phyloP scores from a whole-genome alignment of 2,888 invertebrate genomes.

The Spodoptera littoralis region DNA sequence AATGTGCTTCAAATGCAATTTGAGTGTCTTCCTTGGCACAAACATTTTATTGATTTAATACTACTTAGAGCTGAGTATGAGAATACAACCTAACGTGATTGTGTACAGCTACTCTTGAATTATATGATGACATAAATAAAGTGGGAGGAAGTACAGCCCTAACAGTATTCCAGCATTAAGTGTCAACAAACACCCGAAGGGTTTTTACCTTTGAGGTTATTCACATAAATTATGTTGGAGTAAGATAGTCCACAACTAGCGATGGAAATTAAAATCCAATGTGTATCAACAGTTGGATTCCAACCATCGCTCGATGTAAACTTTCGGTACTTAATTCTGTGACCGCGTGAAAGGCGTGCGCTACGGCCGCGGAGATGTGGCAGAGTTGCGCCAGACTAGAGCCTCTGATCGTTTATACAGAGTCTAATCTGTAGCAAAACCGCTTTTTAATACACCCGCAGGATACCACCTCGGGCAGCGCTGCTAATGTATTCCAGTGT shows the following conservation, averaged over 20 bases:
- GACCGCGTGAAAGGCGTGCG: slow-evolving; percentile 68
- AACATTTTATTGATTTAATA: slow-evolving; percentile 41
- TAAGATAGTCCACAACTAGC: slow-evolving; percentile 84
- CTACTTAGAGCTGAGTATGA: slow-evolving; percentile 21
- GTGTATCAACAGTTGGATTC: slow-evolving; percentile 83
- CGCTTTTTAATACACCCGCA: slow-evolving; percentile 60
- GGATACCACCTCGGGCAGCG: slow-evolving; percentile 59
- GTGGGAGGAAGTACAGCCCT: slow-evolving; percentile 3
- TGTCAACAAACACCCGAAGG: slow-evolving; percentile 37
- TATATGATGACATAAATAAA: background rate
- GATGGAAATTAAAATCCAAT: slow-evolving; percentile 87
- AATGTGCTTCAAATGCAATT: slow-evolving; percentile 17
- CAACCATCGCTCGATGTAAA: slow-evolving; percentile 85
- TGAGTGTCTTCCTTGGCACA: slow-evolving; percentile 21
- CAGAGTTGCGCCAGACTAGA: slow-evolving; percentile 75
- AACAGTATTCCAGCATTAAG: slow-evolving; percentile 36
- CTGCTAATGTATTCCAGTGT: slow-evolving; percentile 57
- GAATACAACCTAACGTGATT: slow-evolving; percentile 7
- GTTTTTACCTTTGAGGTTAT: slow-evolving; percentile 59
- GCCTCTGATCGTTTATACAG: slow-evolving; percentile 75
- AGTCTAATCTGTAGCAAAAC: slow-evolving; percentile 79
- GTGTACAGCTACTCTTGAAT: too few relatives aligned
- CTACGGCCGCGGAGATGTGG: slow-evolving; percentile 68
- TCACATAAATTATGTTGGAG: slow-evolving; percentile 65
- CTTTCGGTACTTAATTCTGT: slow-evolving; percentile 64